These are phyloP conservation scores for Balearica regulorum DNA, from an alignment of 2,797 vertebrate species.

Conservation along the genomic window DNA sequence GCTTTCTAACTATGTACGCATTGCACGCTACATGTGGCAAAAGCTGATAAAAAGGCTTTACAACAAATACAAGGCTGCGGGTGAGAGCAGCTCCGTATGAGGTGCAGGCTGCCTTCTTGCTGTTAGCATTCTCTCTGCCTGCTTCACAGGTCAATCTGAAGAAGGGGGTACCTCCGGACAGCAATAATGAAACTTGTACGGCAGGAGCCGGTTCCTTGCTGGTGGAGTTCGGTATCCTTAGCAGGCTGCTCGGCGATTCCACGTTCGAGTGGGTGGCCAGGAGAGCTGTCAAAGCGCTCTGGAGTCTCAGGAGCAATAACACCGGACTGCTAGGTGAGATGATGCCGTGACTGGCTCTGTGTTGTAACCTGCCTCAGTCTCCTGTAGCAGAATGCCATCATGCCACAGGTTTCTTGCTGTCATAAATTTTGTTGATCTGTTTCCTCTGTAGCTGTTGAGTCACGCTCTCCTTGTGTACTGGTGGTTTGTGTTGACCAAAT, in stretches of 20 bases:
- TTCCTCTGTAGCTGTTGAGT: neutral
- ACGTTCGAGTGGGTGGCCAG: conserved; percentile 97
- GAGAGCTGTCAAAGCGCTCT: conserved; percentile 91
- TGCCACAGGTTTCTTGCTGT: neutral
- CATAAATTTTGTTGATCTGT: neutral
- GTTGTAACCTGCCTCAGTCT: neutral
- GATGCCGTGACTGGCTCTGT: rapidly evolving
- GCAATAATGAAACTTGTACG: conserved; percentile 94
- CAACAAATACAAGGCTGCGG: neutral
- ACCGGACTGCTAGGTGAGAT: conserved; percentile 88
- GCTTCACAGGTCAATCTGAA: conserved; percentile 90
- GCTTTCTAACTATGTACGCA: rapidly evolving
- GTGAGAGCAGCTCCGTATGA: neutral
- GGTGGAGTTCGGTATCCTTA: conserved; percentile 97
- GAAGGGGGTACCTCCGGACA: conserved; percentile 89
- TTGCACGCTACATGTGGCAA: neutral
- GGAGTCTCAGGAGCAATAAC: conserved; percentile 92
- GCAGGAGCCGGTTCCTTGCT: conserved; percentile 93
- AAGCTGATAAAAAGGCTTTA: rapidly evolving
- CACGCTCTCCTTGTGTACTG: rapidly evolving
- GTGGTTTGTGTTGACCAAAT: neutral
- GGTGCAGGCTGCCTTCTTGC: neutral
- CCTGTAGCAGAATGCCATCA: neutral
- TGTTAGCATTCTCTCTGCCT: neutral
- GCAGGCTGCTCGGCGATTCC: conserved; percentile 92